Base-by-base conservation (phyloP, 2,113 vertebrate genomes). In the Bolborhynchus lineola region DNA sequence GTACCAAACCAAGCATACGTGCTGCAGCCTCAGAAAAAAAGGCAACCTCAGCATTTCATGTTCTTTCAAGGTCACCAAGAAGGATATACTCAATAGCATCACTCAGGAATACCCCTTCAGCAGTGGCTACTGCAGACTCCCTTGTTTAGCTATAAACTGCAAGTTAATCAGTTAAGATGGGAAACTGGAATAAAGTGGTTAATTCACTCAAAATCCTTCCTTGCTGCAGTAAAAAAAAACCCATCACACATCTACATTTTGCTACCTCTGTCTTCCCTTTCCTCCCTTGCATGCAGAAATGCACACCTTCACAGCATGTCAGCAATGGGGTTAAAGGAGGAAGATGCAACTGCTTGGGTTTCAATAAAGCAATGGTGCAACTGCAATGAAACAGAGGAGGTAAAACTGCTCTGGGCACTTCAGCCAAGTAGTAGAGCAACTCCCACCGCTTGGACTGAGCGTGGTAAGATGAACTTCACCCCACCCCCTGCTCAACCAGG, bases 271-370 rank as follows among this genome's bases (percentile, higher is more conserved):
- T 13, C 29, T 74, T 46, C 44, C 41, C 44, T 16, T 74, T 49
- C 41, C 29, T 92, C 23, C 44, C 8, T 6, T 3, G 39, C 0
- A 1, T 6, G 55, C 50, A 59, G 78, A 69, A 60, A 25, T 0
- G 0, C 37, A 11, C 0, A 1, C 3, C 6, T 10, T 76, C 86
- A 80, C 47, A 72, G 39, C 2, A 0, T 37, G 35, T 11, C 33
- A 64, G 67, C 28, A 46, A 35, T 4, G 11, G 4, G 10, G 3
- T 3, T 7, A 59, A n/a, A 59, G 16, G 18, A 29, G 44, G 3
- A 63, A 80, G 62, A 28, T 2, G 35, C 33, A 86, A 53, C n/a
- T 46, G 37, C 50, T 42, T 68, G 53, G 42, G 42, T 55, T 77
- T 81, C 64, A 16, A 13, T n/a, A 55, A 59, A 60, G 74, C 49